Evolutionary conservation across 2,888 invertebrate genomes (phyloP).

Genomic region (Meloe dianella): DNA sequence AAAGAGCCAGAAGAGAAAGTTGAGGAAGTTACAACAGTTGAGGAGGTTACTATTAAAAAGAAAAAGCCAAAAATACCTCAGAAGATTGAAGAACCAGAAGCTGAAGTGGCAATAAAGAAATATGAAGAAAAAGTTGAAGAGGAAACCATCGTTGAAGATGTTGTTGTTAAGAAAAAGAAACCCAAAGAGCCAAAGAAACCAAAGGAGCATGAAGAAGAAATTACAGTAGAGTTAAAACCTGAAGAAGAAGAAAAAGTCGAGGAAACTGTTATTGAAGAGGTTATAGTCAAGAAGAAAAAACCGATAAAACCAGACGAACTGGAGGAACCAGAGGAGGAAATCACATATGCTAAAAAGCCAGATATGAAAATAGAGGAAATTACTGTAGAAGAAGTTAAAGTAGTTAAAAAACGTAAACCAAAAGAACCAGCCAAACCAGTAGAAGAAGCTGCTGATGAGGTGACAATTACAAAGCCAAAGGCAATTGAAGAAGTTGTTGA

Average conservation of each 20-base stretch:
- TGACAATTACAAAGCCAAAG: slow-evolving; percentile 66
- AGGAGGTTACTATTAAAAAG: slow-evolving; percentile 36
- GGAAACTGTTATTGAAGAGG: slow-evolving; percentile 37
- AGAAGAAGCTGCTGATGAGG: slow-evolving; percentile 62
- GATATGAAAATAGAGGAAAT: slow-evolving; percentile 43
- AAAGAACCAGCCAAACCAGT: slow-evolving; percentile 59
- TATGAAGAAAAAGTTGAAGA: slow-evolving; percentile 44
- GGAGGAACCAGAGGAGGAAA: slow-evolving; percentile 19
- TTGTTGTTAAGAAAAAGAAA: slow-evolving; percentile 32
- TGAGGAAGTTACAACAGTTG: slow-evolving; percentile 13
- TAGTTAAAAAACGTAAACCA: slow-evolving; percentile 47
- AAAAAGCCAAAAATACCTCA: slow-evolving; percentile 36
- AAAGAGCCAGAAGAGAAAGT: slow-evolving; percentile 24
- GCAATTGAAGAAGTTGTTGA: slow-evolving; percentile 40
- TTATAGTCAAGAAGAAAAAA: slow-evolving; percentile 35
- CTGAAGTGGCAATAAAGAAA: slow-evolving; percentile 35
- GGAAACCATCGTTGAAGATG: slow-evolving; percentile 16
- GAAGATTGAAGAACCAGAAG: slow-evolving; percentile 54
- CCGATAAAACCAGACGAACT: slow-evolving; percentile 25
- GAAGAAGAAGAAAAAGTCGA: slow-evolving; percentile 43
- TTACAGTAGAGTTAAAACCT: slow-evolving; percentile 51
- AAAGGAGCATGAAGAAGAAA: slow-evolving; percentile 44
- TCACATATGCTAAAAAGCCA: slow-evolving; percentile 37
- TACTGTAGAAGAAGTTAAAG: slow-evolving; percentile 58
- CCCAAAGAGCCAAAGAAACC: slow-evolving; percentile 41